phyloP scores from a whole-genome alignment of 2,797 vertebrate genomes.

The Artibeus lituratus region DNA sequence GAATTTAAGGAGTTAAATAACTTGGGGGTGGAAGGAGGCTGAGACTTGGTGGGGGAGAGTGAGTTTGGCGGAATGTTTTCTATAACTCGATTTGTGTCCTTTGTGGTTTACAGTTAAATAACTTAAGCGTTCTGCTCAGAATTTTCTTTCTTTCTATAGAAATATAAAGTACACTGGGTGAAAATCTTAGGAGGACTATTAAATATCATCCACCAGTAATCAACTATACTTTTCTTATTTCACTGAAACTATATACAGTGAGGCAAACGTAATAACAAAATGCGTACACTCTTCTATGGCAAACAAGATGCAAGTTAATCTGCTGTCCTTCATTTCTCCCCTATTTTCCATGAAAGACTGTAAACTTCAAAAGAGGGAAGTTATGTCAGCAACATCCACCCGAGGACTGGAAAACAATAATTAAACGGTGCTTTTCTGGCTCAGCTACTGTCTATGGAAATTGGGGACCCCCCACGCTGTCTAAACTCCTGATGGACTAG shows the following conservation, averaged over 20 bases:
- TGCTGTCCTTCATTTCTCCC: background rate
- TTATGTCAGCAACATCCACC: background rate
- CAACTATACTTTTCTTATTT: background rate
- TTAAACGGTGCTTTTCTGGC: background rate
- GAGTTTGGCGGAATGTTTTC: background rate
- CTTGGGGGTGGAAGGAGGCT: background rate
- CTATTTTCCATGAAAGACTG: background rate
- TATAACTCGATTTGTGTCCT: background rate
- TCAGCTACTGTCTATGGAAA: background rate
- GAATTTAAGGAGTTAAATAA: background rate
- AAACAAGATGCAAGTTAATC: background rate
- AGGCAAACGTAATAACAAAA: background rate
- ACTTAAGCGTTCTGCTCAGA: background rate
- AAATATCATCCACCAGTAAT: background rate
- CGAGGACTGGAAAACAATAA: background rate
- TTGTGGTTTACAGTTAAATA: conserved; percentile 45
- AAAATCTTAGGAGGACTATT: background rate
- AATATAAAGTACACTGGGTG: background rate
- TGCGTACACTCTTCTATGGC: background rate
- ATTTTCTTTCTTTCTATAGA: background rate
- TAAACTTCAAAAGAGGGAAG: background rate
- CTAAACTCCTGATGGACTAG: background rate
- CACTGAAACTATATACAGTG: background rate
- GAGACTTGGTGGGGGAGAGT: background rate
- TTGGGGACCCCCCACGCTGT: fast-evolving